A percentile compares a stretch with the other conserved stretches of the same genome.
Conservation (phyloP, 2,797 vertebrate genomes). For the Tadarida brasiliensis region DNA sequence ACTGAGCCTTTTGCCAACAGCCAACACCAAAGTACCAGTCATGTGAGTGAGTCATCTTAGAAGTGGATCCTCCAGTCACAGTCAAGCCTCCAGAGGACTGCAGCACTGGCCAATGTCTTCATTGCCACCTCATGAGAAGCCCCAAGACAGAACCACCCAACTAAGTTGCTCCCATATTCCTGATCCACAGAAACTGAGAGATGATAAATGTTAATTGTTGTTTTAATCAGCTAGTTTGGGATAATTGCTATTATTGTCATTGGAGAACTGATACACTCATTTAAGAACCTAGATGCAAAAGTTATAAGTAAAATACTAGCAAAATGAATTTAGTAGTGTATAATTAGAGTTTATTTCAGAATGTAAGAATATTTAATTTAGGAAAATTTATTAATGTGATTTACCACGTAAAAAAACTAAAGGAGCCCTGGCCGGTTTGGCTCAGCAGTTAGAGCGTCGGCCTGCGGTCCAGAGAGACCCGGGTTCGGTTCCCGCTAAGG, state of each 20-base stretch:
- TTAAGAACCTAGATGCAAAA: not conserved
- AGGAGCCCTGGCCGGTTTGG: no score
- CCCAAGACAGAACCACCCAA: not conserved
- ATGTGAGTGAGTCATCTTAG: not conserved
- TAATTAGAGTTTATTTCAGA: slow-evolving; percentile 4
- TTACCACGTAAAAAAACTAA: not conserved
- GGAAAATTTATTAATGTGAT: slow-evolving; percentile 38
- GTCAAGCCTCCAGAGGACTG: not conserved
- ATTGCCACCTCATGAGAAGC: not conserved
- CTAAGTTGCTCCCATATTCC: not conserved
- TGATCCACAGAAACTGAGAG: not conserved
- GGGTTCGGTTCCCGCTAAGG: no score
- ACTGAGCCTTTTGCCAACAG: not conserved
- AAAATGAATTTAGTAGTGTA: slow-evolving; percentile 6
- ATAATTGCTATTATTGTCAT: slow-evolving; percentile 1
- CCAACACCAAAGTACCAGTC: not conserved
- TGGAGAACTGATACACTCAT: not conserved
- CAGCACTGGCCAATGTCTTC: not conserved
- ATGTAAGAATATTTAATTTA: not conserved
- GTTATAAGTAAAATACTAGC: not conserved
- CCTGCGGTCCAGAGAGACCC: no score
- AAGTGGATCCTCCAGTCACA: not conserved
- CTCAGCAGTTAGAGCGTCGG: no score
- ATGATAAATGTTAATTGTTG: slow-evolving; percentile 12
- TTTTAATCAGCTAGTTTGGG: not conserved